Evolutionary conservation across 2,888 invertebrate genomes (phyloP), one percentile per base, ranked within the genome.

Genomic region (Linnaemya tessellans): DNA sequence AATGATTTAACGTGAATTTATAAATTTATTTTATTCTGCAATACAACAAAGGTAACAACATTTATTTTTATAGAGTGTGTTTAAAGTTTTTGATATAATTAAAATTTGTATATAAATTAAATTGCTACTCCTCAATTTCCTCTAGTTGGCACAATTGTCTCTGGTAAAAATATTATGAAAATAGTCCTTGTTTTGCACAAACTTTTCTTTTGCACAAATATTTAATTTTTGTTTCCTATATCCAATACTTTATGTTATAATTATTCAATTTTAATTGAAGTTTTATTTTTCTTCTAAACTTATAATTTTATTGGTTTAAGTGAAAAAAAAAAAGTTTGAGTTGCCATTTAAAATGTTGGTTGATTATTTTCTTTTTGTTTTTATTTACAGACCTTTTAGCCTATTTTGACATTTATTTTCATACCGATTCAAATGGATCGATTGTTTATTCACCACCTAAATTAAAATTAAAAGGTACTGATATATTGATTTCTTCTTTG

Each of bases 351-450:
- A 51, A 62, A 35, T 51, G 58, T 71, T 84, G 67, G 80, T 86
- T 82, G 60, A 80, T 80, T 80, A 77, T 84, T 83, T 70, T 80
- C 46, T 71, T 41, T 81, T 78, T 82, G 75, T 86, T 84, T 87
- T 87, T 83, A 70, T 89, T 91, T 91, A 91, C 95, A 95, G 95
- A 95, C 94, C 94, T 95, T 92, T 94, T 94, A 94, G 95, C 95
- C 94, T 95, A 95, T 94, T 95, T 94, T 93, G 94, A 95, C 93
- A 94, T 95, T 93, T 94, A 95, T 93, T 95, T 96, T 93, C 96
- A 96, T 90, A 96, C 95, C 91, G 96, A 96, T 94, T 95, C 95
- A 89, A 94, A 94, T 90, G 96, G 96, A 92, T 94, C 94, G 88
- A 94, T 91, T 89, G 90, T 92, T 89, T 94, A 95, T 93, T 94